These are phyloP conservation scores for Dendroctonus ponderosae DNA, from an alignment of 1,140 invertebrate species.

Conservation along the genomic window DNA sequence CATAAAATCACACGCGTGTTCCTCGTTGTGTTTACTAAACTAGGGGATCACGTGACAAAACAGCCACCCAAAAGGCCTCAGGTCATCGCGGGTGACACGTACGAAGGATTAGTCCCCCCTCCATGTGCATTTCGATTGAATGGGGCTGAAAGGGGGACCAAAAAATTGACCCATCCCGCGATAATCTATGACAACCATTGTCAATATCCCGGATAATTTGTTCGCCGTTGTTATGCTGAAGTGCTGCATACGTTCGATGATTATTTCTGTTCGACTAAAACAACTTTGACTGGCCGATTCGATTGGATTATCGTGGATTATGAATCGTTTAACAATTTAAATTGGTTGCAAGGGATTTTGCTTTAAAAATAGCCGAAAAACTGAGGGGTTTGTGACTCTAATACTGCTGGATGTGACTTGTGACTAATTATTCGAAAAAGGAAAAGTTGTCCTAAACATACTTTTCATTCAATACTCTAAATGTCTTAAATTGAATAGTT, in stretches of 20 bases:
- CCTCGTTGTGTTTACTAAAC: conserved; percentile 10
- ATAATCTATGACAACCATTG: conserved; percentile 25
- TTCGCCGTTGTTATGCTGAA: conserved; percentile 3
- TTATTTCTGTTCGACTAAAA: conserved; percentile 4
- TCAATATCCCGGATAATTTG: conserved; percentile 18
- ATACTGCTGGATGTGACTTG: no score
- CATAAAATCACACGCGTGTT: conserved; percentile 18
- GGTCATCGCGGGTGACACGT: conserved; percentile 24
- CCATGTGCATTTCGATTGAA: neutral
- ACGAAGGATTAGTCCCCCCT: conserved; percentile 14
- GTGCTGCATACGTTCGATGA: neutral
- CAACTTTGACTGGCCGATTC: conserved; percentile 2
- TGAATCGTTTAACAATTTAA: no score
- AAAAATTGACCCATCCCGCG: conserved; percentile 22
- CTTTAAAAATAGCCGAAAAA: no score
- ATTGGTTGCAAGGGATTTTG: no score
- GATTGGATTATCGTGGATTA: no score
- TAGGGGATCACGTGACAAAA: conserved; percentile 19
- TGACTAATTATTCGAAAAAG: no score
- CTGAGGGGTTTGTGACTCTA: no score
- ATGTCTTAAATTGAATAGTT: no score
- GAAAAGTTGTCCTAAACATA: no score
- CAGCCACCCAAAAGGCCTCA: conserved; percentile 15
- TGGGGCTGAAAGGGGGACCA: neutral
- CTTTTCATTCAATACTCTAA: no score